Conservation (phyloP, 2,888 invertebrate genomes). For the Mylabris sibirica region DNA sequence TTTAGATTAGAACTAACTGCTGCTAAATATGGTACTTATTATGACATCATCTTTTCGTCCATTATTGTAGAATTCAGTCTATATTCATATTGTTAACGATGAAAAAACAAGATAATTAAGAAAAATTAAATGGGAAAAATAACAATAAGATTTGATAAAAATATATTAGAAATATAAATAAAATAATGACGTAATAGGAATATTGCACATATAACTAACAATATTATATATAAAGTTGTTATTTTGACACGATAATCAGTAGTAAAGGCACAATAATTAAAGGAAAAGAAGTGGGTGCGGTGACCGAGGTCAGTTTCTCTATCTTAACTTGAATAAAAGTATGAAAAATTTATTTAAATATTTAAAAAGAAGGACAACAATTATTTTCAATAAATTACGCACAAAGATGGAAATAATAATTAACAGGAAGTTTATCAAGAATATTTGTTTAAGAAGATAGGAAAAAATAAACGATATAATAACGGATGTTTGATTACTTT, state of each 20-base stretch:
- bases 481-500: slow-evolving; percentile 1
- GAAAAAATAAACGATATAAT: slow-evolving; percentile 1
- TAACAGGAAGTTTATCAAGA: slow-evolving; percentile 20
- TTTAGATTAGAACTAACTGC: slow-evolving; percentile 18
- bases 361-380: neutral
- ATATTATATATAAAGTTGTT: neutral
- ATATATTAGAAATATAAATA: slow-evolving; percentile 5
- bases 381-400: slow-evolving; percentile 15
- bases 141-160: no score
- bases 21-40: slow-evolving; percentile 5
- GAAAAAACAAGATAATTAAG: neutral
- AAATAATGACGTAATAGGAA: slow-evolving; percentile 21
- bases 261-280: neutral
- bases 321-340: slow-evolving; percentile 16
- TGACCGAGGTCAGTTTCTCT: slow-evolving; percentile 29
- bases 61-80: no score
- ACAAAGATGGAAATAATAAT: slow-evolving; percentile 24
- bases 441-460: neutral
- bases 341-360: neutral
- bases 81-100: neutral
- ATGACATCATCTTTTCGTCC: slow-evolving; percentile 26
- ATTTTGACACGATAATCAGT: neutral
- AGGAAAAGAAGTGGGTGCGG: slow-evolving; percentile 21
- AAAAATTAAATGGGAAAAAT: no score
- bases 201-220: slow-evolving; percentile 17